Evolutionary conservation across 2,888 invertebrate species (phyloP), one percentile per base, ranked within the genome.

Genomic region (Parasteatoda lunata): DNA sequence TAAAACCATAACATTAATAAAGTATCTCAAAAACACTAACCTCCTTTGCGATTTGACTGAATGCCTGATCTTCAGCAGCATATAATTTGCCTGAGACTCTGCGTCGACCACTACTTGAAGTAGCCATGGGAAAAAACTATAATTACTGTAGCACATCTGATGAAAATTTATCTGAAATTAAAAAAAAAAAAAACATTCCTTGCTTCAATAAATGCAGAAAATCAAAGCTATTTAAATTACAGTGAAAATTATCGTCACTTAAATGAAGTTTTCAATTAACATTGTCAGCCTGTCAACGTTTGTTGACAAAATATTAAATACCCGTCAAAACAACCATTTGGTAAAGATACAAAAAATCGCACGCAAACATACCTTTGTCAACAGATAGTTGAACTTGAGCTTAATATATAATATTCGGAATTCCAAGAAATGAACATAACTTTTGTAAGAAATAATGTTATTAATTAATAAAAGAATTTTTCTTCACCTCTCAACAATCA

Each of bases 21-120:
- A 30, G 30, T 30, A 30, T 30, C 2, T 30, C 30, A 0, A 30
- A 3, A 5, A n/a, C 52, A 86, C 93, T 93, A 94, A 98, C 98
- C 96, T 98, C 98, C 94, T 96, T 96, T 78, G 98, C 98, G 90
- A 98, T 98, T 93, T 97, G 97, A 93, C 98, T 98, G 85, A 98
- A 94, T 76, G 98, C 98, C 92, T 98, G 97, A 93, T 98, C 98
- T 93, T 98, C 98, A n/a, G 97, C 98, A 77, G 97, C 95, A 89
- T 93, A 93, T 91, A 97, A 96, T 93, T 97, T 96, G 90, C 95
- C 94, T 93, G 92, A 96, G 82, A 93, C 92, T 87, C 93, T 91
- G 95, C 93, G 91, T 84, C 92, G 96, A 88, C 91, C 92, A 90
- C 91, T 90, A 89, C 90, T 84, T 65, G 89, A 85, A 77, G 89